Evolutionary conservation across 2,888 invertebrate genomes (phyloP).

Genomic region (Idaea straminata): DNA sequence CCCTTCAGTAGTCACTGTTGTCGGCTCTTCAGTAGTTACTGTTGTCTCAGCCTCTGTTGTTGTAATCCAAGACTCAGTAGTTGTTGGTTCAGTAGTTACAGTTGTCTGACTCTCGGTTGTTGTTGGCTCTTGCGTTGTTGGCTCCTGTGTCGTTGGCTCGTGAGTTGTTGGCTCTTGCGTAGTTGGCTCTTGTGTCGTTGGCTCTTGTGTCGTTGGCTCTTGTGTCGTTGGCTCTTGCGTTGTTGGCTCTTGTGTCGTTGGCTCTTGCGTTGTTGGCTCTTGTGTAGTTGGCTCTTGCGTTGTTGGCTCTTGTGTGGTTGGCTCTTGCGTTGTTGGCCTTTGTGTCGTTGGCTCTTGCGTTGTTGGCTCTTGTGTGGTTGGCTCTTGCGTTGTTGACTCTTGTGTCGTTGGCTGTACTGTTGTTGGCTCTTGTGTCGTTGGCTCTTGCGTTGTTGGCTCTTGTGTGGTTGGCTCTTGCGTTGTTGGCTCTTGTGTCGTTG

Average conservation of each 20-base stretch:
- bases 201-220: constrained; percentile 4
- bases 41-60: neutral
- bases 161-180: constrained; percentile 8
- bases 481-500: neutral
- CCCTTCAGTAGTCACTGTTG: neutral
- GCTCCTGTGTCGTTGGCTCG: neutral
- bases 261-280: neutral
- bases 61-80: neutral
- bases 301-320: constrained; percentile 7
- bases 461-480: no score
- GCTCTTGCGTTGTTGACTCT: neutral
- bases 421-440: constrained; percentile 2
- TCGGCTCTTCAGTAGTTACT: constrained; percentile 6
- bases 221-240: constrained; percentile 4
- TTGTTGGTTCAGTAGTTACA: neutral
- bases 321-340: no score
- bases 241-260: neutral
- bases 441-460: neutral
- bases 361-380: constrained; percentile 3
- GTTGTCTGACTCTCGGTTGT: constrained; percentile 11
- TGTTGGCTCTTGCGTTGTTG: constrained; percentile 6
- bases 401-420: neutral
- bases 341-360: constrained; percentile 1
- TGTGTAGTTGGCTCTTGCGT: no score
- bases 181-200: constrained; percentile 8